phyloP scores from a whole-genome alignment of 2,113 vertebrate species.

The Poecilia latipinna region DNA sequence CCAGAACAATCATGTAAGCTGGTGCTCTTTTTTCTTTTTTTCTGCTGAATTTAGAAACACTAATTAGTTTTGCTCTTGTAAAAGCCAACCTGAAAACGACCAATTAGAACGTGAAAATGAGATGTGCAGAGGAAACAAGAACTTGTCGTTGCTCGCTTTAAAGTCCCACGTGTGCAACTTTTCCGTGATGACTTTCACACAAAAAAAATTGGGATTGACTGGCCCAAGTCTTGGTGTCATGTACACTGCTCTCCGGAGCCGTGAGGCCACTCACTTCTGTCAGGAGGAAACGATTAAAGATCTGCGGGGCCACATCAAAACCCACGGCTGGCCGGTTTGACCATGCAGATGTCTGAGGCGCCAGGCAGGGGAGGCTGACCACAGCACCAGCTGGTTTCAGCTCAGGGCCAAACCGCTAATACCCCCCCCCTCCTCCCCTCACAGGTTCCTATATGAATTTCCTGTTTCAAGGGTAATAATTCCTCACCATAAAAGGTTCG shows the following conservation, averaged over 20 bases:
- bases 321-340: conserved; percentile 47
- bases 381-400: conserved; percentile 73
- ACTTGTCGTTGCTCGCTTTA: conserved; percentile 67
- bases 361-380: conserved; percentile 61
- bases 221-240: conserved; percentile 51
- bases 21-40: conserved; percentile 57
- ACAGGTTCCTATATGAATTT: conserved; percentile 61
- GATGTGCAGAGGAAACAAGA: conserved; percentile 76
- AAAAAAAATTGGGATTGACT: conserved; percentile 27
- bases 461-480: conserved; percentile 57
- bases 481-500: background rate
- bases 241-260: conserved; percentile 22
- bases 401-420: conserved; percentile 48
- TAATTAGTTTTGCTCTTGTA: conserved; percentile 87
- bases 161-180: conserved; percentile 67
- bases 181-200: conserved; percentile 60
- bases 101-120: conserved; percentile 85
- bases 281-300: conserved; percentile 52
- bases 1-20: conserved; percentile 80
- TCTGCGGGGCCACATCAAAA: conserved; percentile 66
- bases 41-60: conserved; percentile 85
- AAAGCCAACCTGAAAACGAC: conserved; percentile 84
- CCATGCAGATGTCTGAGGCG: conserved; percentile 61
- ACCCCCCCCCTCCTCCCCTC: conserved; percentile 16
- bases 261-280: conserved; percentile 31